A percentile compares a stretch with the other conserved stretches of the same genome.
Conservation (phyloP, 2,797 vertebrate genomes). For the Centropyge bicolor region DNA sequence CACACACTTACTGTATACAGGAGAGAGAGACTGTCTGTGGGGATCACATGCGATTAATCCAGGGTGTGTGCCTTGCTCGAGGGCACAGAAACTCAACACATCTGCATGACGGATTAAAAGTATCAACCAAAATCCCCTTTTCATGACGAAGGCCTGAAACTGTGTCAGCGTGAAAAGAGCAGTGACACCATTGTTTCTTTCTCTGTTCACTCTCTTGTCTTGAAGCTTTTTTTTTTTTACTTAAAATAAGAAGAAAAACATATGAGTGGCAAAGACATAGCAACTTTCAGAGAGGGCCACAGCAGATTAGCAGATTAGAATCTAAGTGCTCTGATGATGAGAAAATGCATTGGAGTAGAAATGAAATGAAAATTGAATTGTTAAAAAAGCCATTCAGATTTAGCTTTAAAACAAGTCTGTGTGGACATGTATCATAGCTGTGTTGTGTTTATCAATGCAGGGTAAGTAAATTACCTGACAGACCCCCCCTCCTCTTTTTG, state of each 20-base stretch:
- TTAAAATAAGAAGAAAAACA: slow-evolving; percentile 6
- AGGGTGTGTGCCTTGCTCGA: slow-evolving; percentile 64
- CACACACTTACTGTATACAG: slow-evolving; percentile 18
- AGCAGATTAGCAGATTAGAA: slow-evolving; percentile 8
- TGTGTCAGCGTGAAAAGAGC: slow-evolving; percentile 39
- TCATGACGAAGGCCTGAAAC: slow-evolving; percentile 44
- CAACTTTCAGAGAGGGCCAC: not conserved
- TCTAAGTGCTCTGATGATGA: not conserved
- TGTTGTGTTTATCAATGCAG: slow-evolving; percentile 1
- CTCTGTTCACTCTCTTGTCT: not conserved
- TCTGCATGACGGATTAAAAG: slow-evolving; percentile 63
- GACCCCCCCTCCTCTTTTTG: not conserved
- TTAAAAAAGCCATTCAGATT: not conserved
- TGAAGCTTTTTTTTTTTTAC: not conserved
- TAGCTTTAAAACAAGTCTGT: not conserved
- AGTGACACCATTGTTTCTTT: slow-evolving; percentile 38
- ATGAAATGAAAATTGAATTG: not conserved
- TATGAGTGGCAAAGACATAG: not conserved
- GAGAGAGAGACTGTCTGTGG: too few species aligned
- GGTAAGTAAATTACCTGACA: not conserved
- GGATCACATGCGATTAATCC: slow-evolving; percentile 61
- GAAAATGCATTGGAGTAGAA: not conserved
- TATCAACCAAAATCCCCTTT: slow-evolving; percentile 66
- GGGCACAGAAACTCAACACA: slow-evolving; percentile 56
- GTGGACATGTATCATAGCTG: not conserved